Percentiles rank a stretch among this genome's conserved stretches.
Evolutionary conservation across 2,113 vertebrate genomes (phyloP).

Genomic region (Gambusia affinis): DNA sequence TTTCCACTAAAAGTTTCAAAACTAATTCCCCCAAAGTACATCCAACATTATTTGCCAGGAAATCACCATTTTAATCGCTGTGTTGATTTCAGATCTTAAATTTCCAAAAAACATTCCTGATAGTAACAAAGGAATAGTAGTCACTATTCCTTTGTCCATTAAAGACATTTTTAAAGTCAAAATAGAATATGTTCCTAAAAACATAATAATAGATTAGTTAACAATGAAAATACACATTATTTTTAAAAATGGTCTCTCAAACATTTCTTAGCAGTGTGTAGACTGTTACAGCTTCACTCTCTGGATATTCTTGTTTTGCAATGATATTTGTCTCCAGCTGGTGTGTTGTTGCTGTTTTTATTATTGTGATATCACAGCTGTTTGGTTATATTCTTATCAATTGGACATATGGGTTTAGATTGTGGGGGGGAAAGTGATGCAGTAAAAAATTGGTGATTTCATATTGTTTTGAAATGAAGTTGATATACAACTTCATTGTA

Average conservation of each 20-base stretch:
- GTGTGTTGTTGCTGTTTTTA: constrained; percentile 20
- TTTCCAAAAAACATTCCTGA: neutral
- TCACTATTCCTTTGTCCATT: neutral
- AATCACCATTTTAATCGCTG: neutral
- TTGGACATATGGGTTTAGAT: neutral
- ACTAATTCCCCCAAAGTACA: neutral
- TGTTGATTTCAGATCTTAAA: too few relatives aligned
- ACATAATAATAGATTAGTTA: too few relatives aligned
- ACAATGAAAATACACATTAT: too few relatives aligned
- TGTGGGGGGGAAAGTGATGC: too few relatives aligned
- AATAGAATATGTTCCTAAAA: too few relatives aligned
- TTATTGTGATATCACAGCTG: neutral
- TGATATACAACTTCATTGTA: too few relatives aligned
- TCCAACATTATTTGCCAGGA: neutral
- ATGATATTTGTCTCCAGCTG: neutral
- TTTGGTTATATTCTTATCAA: neutral
- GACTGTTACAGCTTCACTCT: constrained; percentile 12
- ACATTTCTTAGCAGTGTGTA: neutral
- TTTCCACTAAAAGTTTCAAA: neutral
- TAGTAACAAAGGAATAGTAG: too few relatives aligned
- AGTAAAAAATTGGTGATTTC: too few relatives aligned
- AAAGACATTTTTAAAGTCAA: neutral
- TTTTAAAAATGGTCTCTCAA: too few relatives aligned
- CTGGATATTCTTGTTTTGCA: neutral
- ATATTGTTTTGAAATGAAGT: too few relatives aligned